These are phyloP conservation scores for Amblyjoppa proteus DNA, from an alignment of 2,888 invertebrate species.

Conservation along the genomic window DNA sequence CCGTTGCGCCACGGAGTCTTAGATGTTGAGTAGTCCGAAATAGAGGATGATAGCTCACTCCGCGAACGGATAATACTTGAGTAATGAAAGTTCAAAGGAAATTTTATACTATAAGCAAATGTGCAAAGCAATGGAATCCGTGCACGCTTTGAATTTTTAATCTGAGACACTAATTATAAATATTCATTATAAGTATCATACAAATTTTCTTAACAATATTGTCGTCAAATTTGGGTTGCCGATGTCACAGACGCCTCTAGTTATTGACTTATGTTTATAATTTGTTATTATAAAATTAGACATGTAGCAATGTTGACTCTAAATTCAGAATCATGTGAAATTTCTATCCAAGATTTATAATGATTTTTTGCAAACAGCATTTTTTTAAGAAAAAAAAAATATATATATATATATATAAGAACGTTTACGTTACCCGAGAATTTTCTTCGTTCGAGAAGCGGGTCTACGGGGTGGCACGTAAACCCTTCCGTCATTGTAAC, in stretches of 20 bases:
- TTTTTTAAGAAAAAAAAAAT: neutral
- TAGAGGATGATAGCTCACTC: neutral
- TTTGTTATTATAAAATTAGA: neutral
- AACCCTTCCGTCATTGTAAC: conserved; percentile 27
- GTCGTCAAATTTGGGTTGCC: neutral
- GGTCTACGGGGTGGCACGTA: conserved; percentile 6
- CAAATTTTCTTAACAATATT: neutral
- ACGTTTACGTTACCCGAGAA: neutral
- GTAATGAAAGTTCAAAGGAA: neutral
- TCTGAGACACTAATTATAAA: neutral
- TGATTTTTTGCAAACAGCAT: neutral
- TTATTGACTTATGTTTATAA: neutral
- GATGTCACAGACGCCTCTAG: neutral
- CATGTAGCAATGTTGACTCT: neutral
- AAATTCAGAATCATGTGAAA: neutral
- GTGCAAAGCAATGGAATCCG: neutral
- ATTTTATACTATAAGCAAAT: neutral
- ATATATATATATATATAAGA: neutral
- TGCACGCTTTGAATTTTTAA: neutral
- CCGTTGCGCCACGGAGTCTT: conserved; percentile 97
- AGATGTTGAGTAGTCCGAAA: conserved; percentile 27
- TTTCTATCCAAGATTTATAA: neutral
- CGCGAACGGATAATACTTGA: conserved; percentile 3
- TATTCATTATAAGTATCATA: neutral
- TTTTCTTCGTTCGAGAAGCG: neutral